phyloP scores from a whole-genome alignment of 2,797 vertebrate genomes.

The Rhinella marina region DNA sequence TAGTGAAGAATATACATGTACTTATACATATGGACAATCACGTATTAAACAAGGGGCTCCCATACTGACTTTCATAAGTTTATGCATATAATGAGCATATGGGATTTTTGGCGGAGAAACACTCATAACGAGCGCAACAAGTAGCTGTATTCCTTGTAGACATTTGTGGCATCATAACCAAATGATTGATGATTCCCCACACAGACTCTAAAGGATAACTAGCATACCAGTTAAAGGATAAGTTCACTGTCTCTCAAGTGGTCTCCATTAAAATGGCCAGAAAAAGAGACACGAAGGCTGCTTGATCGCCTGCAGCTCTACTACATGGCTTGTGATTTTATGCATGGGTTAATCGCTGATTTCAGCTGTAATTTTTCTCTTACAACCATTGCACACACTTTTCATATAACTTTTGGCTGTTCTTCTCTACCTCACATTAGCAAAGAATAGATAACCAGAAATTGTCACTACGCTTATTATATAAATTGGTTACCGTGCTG shows the following conservation, averaged over 20 bases:
- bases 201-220: background rate
- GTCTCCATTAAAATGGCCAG: background rate
- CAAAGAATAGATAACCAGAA: background rate
- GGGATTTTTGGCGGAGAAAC: background rate
- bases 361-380: background rate
- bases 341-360: background rate
- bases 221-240: background rate
- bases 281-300: background rate
- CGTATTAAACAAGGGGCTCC: background rate
- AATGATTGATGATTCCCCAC: background rate
- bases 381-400: background rate
- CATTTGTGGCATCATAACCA: background rate
- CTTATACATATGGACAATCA: constrained; percentile 7
- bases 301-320: background rate
- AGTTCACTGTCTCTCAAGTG: background rate
- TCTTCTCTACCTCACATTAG: background rate
- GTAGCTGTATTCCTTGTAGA: background rate
- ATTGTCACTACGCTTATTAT: too few relatives aligned
- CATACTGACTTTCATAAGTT: background rate
- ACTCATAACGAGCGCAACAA: background rate
- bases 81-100: background rate
- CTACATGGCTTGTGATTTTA: background rate
- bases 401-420: background rate
- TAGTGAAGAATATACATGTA: constrained; percentile 5
- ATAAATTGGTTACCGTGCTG: too few relatives aligned